Evolutionary conservation across 1,140 invertebrate genomes (phyloP).

Genomic region (Chionoecetes opilio): DNA sequence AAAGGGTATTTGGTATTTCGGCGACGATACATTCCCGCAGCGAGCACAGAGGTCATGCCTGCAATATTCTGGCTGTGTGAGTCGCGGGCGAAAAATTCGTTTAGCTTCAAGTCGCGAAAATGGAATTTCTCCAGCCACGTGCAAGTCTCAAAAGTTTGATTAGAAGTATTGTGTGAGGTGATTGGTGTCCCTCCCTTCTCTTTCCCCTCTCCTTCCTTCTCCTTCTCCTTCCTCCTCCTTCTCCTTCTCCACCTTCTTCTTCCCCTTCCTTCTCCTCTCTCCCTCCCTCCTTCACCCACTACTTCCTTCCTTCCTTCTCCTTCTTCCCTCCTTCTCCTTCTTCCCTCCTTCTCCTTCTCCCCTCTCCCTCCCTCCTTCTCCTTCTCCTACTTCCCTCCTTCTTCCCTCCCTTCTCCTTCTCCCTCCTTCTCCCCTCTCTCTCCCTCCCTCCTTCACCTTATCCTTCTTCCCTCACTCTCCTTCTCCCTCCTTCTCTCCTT

Average conservation of each 20-base stretch:
- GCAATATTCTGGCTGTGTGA: background rate
- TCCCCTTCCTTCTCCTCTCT: no score
- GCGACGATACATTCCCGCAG: background rate
- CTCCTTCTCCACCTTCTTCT: background rate
- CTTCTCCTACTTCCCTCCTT: background rate
- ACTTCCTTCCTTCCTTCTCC: background rate
- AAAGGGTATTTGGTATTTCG: background rate
- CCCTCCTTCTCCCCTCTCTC: no score
- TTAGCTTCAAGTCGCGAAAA: conserved; percentile 49
- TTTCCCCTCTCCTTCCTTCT: background rate
- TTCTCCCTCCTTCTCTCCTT: background rate
- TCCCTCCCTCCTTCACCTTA: background rate
- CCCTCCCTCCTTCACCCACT: background rate
- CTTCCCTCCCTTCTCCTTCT: background rate
- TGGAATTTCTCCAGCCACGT: conserved; percentile 48
- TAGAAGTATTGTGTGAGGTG: conserved; percentile 57
- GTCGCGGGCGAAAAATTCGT: background rate
- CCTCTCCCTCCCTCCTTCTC: background rate
- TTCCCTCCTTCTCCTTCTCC: no score
- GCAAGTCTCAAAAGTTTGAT: conserved; percentile 55
- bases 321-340: background rate
- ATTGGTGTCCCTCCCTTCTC: background rate
- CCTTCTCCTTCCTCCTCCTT: background rate
- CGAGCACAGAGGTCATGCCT: background rate
- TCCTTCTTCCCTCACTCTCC: background rate